phyloP scores from a whole-genome alignment of 2,113 vertebrate genomes.

The Tonatia bakeri region DNA sequence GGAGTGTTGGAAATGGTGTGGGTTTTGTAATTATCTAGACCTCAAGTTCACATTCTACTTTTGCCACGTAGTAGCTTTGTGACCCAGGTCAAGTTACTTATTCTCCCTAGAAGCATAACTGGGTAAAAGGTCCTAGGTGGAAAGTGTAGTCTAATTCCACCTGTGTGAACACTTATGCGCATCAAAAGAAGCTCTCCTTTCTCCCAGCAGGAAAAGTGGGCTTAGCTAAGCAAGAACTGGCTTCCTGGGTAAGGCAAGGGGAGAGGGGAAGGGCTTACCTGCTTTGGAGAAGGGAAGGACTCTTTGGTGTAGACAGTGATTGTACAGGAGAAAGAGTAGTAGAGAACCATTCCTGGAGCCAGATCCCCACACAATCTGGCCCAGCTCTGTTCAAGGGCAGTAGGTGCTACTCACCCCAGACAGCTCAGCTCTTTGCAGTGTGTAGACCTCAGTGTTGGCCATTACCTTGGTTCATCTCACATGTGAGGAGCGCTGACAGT shows the following conservation, averaged over 20 bases:
- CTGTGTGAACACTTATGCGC: neutral
- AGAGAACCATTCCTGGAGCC: neutral
- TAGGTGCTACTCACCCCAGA: neutral
- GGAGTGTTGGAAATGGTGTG: neutral
- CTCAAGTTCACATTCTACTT: neutral
- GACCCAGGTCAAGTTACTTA: neutral
- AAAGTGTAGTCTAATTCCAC: neutral
- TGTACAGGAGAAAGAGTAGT: neutral
- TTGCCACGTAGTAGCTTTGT: neutral
- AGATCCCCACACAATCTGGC: neutral
- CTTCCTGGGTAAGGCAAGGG: neutral
- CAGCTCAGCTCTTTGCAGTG: neutral
- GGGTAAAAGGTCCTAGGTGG: neutral
- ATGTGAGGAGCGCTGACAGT: neutral
- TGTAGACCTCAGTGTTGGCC: neutral
- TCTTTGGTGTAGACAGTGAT: neutral
- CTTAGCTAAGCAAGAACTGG: neutral
- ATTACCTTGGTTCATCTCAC: neutral
- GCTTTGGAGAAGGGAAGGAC: neutral
- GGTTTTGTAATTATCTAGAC: neutral
- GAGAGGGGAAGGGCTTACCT: neutral
- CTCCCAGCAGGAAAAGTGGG: neutral
- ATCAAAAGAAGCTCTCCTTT: neutral
- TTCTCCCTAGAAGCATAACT: neutral
- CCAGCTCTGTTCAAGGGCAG: neutral